phyloP scores from a whole-genome alignment of 2,888 invertebrate species.

The Zygogramma bicolorata region DNA sequence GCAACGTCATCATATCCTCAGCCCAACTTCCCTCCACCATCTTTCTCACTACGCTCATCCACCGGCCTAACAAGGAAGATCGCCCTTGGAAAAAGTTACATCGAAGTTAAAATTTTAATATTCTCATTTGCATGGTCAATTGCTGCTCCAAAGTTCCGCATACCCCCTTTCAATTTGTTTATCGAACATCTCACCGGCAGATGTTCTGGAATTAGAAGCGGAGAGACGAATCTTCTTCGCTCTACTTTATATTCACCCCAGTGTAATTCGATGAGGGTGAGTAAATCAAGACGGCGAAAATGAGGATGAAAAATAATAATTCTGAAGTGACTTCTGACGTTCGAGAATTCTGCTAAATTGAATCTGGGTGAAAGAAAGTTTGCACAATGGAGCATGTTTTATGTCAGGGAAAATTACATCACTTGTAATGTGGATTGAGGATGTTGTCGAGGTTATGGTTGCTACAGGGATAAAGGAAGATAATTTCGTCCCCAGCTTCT shows the following conservation, averaged over 20 bases:
- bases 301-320: conserved; percentile 21
- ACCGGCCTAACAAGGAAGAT: neutral
- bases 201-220: conserved; percentile 13
- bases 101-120: conserved; percentile 16
- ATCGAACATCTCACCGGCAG: conserved; percentile 16
- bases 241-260: conserved; percentile 12
- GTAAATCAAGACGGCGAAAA: conserved; percentile 13
- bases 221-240: conserved; percentile 12
- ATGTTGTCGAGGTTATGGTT: neutral
- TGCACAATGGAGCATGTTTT: neutral
- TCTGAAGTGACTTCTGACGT: neutral
- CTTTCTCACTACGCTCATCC: neutral
- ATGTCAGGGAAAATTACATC: neutral
- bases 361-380: neutral
- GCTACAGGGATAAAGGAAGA: no score
- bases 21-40: neutral
- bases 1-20: no score
- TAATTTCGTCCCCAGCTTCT: no score
- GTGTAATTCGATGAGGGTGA: conserved; percentile 13
- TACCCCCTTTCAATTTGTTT: conserved; percentile 19
- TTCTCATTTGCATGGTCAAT: conserved; percentile 22
- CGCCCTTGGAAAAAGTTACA: neutral
- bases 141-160: neutral
- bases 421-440: neutral
- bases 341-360: neutral